Evolutionary conservation across 2,113 vertebrate genomes (phyloP).

Genomic region (Lagenorhynchus albirostris): DNA sequence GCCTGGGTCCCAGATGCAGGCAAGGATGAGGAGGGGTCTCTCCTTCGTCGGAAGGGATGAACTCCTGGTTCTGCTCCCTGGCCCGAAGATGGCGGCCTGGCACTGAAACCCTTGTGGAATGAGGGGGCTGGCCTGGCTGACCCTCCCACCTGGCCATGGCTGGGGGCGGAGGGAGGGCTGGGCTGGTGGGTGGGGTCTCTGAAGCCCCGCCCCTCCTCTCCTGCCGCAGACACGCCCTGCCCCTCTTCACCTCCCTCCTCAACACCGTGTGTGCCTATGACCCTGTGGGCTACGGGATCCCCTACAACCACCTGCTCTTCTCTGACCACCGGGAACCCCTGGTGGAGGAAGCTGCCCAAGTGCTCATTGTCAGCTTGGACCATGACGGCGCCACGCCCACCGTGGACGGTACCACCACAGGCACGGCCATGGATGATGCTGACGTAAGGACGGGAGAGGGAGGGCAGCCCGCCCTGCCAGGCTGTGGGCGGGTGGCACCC

Average conservation of each 20-base stretch:
- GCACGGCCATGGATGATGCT: constrained; percentile 92
- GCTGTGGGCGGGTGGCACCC: background rate
- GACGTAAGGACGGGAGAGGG: constrained; percentile 83
- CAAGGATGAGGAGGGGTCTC: background rate
- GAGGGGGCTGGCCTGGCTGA: background rate
- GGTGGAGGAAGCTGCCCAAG: constrained; percentile 96
- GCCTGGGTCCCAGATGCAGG: rapidly evolving
- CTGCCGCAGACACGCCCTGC: constrained; percentile 90
- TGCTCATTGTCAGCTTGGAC: constrained; percentile 96
- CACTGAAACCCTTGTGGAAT: rapidly evolving
- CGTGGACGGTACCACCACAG: constrained; percentile 89
- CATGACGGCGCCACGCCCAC: constrained; percentile 88
- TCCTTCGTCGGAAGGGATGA: background rate
- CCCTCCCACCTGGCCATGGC: rapidly evolving
- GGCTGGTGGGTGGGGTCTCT: rapidly evolving
- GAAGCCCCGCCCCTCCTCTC: background rate
- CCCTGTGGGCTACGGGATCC: constrained; percentile 97
- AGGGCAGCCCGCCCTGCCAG: background rate
- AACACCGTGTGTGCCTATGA: constrained; percentile 98
- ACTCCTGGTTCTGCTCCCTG: background rate
- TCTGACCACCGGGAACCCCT: constrained; percentile 96
- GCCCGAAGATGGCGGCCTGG: background rate
- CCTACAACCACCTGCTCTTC: constrained; percentile 98
- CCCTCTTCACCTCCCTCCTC: constrained; percentile 96
- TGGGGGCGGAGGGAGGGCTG: background rate